These are phyloP conservation scores for Allobates femoralis DNA, from an alignment of 2,797 vertebrate species.

Conservation along the genomic window DNA sequence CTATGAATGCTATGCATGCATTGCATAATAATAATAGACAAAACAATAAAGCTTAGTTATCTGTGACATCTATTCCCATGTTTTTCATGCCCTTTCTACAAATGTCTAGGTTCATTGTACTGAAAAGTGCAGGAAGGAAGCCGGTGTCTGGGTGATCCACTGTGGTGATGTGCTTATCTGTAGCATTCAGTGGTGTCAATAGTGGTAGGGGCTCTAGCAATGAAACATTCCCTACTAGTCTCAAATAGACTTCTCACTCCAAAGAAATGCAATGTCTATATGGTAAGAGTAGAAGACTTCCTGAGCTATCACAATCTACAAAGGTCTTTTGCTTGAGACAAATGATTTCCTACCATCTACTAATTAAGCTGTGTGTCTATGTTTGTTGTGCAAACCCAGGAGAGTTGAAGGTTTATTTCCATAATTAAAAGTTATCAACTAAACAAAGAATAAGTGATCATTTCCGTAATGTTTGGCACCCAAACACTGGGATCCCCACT, in stretches of 20 bases:
- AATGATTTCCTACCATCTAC: neutral
- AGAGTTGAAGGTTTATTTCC: neutral
- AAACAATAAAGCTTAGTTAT: constrained; percentile 16
- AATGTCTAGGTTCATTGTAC: constrained; percentile 10
- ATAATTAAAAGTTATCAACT: too few species aligned
- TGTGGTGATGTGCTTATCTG: constrained; percentile 2
- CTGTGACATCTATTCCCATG: constrained; percentile 16
- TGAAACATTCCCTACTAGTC: neutral
- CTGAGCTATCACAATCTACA: neutral
- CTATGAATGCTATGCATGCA: neutral
- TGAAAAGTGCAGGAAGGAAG: constrained; percentile 3
- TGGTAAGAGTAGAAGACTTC: neutral
- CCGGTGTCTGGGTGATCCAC: constrained; percentile 13
- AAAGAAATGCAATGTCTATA: neutral
- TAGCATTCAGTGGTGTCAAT: neutral
- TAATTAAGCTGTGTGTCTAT: neutral
- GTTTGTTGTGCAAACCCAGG: neutral
- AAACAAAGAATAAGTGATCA: too few species aligned
- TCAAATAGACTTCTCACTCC: neutral
- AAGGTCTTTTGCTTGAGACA: neutral
- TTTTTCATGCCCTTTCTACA: neutral
- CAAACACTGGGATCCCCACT: too few species aligned
- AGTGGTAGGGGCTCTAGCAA: neutral
- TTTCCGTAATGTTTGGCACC: too few species aligned
- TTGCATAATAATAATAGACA: neutral